Percentiles rank a stretch among this genome's conserved stretches.
phyloP scores from a whole-genome alignment of 2,113 vertebrate species.

The Chionodraco myersi region DNA sequence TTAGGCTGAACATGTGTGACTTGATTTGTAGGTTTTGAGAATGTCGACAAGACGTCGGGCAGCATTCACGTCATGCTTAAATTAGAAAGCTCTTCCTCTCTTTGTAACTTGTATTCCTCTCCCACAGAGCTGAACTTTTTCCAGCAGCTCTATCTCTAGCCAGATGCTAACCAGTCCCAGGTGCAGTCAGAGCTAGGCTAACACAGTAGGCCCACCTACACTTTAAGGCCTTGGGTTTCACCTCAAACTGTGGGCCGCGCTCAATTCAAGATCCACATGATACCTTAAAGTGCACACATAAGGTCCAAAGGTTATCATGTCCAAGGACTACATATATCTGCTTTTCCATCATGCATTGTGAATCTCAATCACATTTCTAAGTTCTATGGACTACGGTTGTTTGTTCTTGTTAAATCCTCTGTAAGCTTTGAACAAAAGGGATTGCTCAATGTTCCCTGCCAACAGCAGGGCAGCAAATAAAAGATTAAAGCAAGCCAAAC shows the following conservation, averaged over 20 bases:
- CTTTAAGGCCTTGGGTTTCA: slow-evolving; percentile 54
- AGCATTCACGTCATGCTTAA: slow-evolving; percentile 50
- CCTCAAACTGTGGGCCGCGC: slow-evolving; percentile 47
- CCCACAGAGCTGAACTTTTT: slow-evolving; percentile 69
- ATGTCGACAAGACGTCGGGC: slow-evolving; percentile 42
- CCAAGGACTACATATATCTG: slow-evolving; percentile 37
- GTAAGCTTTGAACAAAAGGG: slow-evolving; percentile 66
- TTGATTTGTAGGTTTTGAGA: slow-evolving; percentile 28
- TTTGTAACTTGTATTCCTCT: slow-evolving; percentile 62
- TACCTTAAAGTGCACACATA: slow-evolving; percentile 26
- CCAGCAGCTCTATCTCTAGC: slow-evolving; percentile 70
- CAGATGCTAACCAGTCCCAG: slow-evolving; percentile 78
- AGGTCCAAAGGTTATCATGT: neutral
- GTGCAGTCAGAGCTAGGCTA: slow-evolving; percentile 64
- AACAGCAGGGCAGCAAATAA: slow-evolving; percentile 57
- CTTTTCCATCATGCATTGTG: slow-evolving; percentile 29
- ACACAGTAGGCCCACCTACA: slow-evolving; percentile 70
- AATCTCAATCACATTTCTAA: slow-evolving; percentile 40
- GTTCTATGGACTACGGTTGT: slow-evolving; percentile 35
- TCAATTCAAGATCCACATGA: slow-evolving; percentile 39
- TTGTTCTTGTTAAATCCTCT: slow-evolving; percentile 62
- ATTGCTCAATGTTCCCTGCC: slow-evolving; percentile 53
- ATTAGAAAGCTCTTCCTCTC: slow-evolving; percentile 60
- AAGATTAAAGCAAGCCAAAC: slow-evolving; percentile 57
- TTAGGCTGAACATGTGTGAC: slow-evolving; percentile 38